Base-by-base conservation (phyloP, 2,888 invertebrate species). In the Oscheius sp. region DNA sequence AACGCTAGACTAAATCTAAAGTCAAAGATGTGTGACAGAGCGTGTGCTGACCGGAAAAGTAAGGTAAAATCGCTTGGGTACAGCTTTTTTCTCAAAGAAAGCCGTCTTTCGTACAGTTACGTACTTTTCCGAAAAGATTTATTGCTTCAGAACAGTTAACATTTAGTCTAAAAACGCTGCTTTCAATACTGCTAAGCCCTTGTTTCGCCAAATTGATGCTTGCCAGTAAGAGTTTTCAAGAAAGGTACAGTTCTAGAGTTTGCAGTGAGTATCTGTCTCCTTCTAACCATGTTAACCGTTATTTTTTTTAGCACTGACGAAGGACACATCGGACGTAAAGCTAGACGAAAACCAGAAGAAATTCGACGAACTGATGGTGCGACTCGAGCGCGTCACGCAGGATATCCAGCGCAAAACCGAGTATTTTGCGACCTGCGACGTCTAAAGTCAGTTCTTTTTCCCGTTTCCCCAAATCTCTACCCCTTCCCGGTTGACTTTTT, bases 401-500 rank as follows among this genome's bases (percentile, higher is more conserved):
- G 79, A 84, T 32, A 87, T 87, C 59, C 84, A 83, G 29, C 76
- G 77, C 35, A 79, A 82, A 47, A 84, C 84, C 32, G 85, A 86
- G 65, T 87, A 77, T 78, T 85, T 86, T 74, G 76, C 83, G 47
- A 85, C 81, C 7, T 87, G 87, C 75, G 85, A 85, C 71, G 79
- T 82, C 9, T 84, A 76, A 51, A 37, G 21, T n/a, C 47, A 33
- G n/a, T 21, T 55, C 29, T 42, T 53, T 55, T 37, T 53, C 53
- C 68, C 55, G 9, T 65, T 48, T 65, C 29, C 48, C 55, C 55
- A 51, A 13, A 55, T 55, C 55, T 53, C 55, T 37, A 42, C 4
- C 33, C 33, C 55, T 51, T 53, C 68, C 68, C 68, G 55, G 68
- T 63, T 63, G 47, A 48, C 63, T 37, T 48, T 42, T 29, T 63